Conservation (phyloP, 2,113 vertebrate species). For the Calyptomena viridis region DNA sequence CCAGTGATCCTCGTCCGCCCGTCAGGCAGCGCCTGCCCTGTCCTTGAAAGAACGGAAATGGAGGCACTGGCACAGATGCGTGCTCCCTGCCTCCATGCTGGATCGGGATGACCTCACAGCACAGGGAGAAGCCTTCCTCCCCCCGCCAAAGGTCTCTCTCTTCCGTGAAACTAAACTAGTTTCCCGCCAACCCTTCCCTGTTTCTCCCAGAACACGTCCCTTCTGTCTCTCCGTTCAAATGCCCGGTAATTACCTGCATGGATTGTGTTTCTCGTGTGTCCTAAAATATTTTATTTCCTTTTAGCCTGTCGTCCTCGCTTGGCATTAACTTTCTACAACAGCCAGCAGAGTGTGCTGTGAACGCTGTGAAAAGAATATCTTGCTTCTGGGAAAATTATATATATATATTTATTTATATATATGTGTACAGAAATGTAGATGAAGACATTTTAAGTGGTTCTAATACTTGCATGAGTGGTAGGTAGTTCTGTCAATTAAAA, state of each 20-base stretch:
- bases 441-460: conserved; percentile 14
- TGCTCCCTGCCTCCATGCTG: not conserved
- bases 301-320: not conserved
- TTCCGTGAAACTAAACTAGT: not conserved
- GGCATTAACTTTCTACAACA: not conserved
- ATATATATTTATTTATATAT: too few relatives aligned
- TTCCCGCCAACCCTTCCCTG: not conserved
- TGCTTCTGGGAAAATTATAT: not conserved
- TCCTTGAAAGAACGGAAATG: not conserved
- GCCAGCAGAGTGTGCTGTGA: conserved; percentile 55
- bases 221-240: not conserved
- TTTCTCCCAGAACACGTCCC: not conserved
- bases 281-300: not conserved
- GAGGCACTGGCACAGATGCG: not conserved
- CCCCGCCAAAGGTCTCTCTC: not conserved
- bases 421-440: not conserved
- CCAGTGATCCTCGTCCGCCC: not conserved
- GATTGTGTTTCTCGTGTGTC: not conserved
- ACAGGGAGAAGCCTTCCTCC: not conserved
- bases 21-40: not conserved
- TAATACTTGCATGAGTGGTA: not conserved
- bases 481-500: not conserved
- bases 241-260: not conserved
- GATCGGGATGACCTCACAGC: not conserved
- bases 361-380: not conserved